Evolutionary conservation across 2,113 vertebrate species (phyloP), one percentile per base, ranked within the genome.

Genomic region (Alligator mississippiensis): DNA sequence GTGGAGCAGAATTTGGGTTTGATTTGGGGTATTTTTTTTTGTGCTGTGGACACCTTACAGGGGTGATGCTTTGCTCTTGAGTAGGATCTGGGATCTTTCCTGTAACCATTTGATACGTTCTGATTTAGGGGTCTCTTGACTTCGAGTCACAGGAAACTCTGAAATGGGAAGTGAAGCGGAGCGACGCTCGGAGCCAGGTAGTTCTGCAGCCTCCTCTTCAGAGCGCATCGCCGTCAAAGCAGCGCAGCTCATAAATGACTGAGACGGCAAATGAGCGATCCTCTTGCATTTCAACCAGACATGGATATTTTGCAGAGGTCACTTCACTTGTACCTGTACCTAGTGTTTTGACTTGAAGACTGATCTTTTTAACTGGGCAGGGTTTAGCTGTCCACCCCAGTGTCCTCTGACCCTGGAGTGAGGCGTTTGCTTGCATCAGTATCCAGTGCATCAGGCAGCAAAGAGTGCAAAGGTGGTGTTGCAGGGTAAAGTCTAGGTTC

Each of bases 31-130:
- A 2, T 47, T 47, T 47, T 47, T 47, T 47, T 47, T 47, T 47
- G 47, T 97, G 91, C 94, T 96, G 90, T 87, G 91, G 90, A 91
- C 91, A 47, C 86, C 64, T 91, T 4, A 18, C 47, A n/a, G 86
- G 88, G 95, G 96, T 96, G 90, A 96, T 93, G 94, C 24, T 90
- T 94, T 90, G 95, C 95, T 77, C 94, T 59, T 63, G 82, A 89
- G 88, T 82, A 10, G 81, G 82, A 93, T 93, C 88, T 66, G 77
- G 93, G 88, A 93, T 81, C 88, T 84, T 90, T 80, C 0, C 87
- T 87, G 84, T 80, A 28, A 84, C 63, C 57, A 27, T 83, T 64
- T 15, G 25, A 19, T 70, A 19, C 34, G 28, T 66, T 17, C 17
- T 5, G 22, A 5, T 47, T 91, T 21, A n/a, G 89, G 90, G 72